Evolutionary conservation across 2,113 vertebrate genomes (phyloP).

Genomic region (Lepidothrix coronata): DNA sequence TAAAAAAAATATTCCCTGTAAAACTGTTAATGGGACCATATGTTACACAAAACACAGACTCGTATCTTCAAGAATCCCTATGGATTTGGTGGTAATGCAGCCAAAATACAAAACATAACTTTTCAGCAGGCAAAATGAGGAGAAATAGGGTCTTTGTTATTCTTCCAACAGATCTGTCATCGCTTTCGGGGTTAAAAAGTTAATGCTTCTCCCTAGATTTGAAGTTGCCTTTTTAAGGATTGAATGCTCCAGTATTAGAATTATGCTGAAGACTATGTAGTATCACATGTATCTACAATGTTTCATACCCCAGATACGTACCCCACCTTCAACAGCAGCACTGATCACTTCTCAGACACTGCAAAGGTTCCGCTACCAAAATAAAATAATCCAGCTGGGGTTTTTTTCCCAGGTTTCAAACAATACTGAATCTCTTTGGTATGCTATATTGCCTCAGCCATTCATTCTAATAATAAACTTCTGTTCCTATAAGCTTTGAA

Average conservation of each 20-base stretch:
- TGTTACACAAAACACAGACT: background rate
- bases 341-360: background rate
- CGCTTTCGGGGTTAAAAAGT: background rate
- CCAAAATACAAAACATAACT: background rate
- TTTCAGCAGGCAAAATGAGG: background rate
- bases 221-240: background rate
- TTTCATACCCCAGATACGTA: background rate
- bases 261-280: background rate
- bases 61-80: background rate
- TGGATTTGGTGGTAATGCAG: background rate
- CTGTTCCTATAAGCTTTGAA: background rate
- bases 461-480: background rate
- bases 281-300: background rate
- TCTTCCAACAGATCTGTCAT: background rate
- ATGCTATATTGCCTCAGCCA: background rate
- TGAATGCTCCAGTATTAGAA: background rate
- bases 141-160: background rate
- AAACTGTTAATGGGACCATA: background rate
- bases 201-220: background rate
- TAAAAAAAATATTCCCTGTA: background rate
- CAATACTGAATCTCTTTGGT: background rate
- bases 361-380: background rate
- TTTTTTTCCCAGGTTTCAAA: background rate
- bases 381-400: background rate
- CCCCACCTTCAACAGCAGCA: background rate